Conservation (phyloP, 2,888 invertebrate genomes). For the Sinohyriopsis cumingii region DNA sequence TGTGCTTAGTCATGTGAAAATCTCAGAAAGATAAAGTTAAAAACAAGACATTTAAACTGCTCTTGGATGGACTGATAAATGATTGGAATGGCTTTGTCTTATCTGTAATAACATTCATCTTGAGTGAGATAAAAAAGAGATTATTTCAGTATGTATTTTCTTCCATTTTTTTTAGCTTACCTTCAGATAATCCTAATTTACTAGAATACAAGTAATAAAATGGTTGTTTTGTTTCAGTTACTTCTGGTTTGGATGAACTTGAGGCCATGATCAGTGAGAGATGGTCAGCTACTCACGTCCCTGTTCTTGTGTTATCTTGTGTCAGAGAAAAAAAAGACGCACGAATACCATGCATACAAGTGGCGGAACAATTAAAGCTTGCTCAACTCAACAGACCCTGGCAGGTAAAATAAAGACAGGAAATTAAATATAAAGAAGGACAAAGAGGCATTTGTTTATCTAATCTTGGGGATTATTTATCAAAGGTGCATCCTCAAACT, state of each 20-base stretch:
- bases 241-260: slow-evolving; percentile 42
- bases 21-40: too few species aligned
- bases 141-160: too few species aligned
- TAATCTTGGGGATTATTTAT: not conserved
- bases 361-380: slow-evolving; percentile 56
- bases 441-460: not conserved
- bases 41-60: too few species aligned
- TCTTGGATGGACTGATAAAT: too few species aligned
- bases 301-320: slow-evolving; percentile 64
- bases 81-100: too few species aligned
- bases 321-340: slow-evolving; percentile 26
- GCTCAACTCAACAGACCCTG: slow-evolving; percentile 63
- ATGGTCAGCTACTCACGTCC: slow-evolving; percentile 64
- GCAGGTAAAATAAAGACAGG: slow-evolving; percentile 57
- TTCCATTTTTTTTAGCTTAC: not conserved
- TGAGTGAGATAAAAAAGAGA: too few species aligned
- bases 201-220: not conserved
- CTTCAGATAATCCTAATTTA: not conserved
- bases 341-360: slow-evolving; percentile 55
- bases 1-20: too few species aligned
- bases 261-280: slow-evolving; percentile 62
- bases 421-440: not conserved
- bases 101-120: too few species aligned
- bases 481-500: too few species aligned
- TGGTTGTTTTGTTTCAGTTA: slow-evolving; percentile 18